Conservation (phyloP, 2,797 vertebrate species). For the Macrochelys suwanniensis region DNA sequence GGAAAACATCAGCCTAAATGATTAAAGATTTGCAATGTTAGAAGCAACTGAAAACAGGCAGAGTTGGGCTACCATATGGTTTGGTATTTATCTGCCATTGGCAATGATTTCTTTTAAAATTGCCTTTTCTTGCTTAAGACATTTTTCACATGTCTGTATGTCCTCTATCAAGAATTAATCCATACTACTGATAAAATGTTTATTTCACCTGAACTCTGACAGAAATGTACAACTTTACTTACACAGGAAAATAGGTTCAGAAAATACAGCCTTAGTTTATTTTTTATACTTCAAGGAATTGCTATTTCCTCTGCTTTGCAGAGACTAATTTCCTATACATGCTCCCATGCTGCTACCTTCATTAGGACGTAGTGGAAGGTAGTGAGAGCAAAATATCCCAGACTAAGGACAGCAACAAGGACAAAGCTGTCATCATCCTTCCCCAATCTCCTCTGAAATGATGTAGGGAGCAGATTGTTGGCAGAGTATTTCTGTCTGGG, state of each 20-base stretch:
- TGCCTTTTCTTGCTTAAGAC: neutral
- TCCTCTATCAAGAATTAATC: slow-evolving; percentile 27
- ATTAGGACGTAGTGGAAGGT: no score
- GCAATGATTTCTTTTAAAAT: neutral
- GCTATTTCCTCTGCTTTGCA: slow-evolving; percentile 23
- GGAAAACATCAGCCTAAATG: neutral
- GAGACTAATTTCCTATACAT: neutral
- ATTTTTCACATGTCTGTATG: neutral
- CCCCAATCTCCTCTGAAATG: neutral
- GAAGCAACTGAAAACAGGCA: neutral
- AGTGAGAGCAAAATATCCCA: no score
- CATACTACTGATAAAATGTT: slow-evolving; percentile 30
- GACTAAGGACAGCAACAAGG: no score
- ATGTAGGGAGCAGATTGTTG: neutral
- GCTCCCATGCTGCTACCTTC: no score
- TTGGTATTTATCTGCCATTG: neutral
- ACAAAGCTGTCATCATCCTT: neutral
- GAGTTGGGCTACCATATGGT: neutral
- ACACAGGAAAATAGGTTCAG: slow-evolving; percentile 25
- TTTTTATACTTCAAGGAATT: slow-evolving; percentile 34
- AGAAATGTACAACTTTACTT: slow-evolving; percentile 37
- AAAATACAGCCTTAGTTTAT: neutral
- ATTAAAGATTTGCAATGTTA: neutral
- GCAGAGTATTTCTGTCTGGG: neutral
- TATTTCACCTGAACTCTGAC: slow-evolving; percentile 37